Conservation (phyloP, 2,113 vertebrate genomes). For the Galeopterus variegatus region DNA sequence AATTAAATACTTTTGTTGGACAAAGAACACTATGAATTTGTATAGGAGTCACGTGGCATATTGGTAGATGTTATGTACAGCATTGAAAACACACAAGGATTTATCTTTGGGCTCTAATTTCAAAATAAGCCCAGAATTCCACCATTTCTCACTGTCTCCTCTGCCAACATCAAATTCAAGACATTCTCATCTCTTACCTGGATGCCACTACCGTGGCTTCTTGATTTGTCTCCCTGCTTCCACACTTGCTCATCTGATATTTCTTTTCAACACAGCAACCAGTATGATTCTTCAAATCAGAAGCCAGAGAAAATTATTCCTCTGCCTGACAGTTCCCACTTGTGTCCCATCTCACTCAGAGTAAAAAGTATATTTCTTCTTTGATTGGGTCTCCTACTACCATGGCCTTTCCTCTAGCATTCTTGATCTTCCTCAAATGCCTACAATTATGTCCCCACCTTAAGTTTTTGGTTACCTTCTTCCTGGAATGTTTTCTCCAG, state of each 20-base stretch:
- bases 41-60: background rate
- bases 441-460: background rate
- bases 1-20: background rate
- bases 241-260: background rate
- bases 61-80: background rate
- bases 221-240: background rate
- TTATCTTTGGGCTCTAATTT: background rate
- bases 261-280: background rate
- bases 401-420: background rate
- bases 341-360: background rate
- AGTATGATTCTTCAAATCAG: background rate
- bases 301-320: background rate
- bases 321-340: background rate
- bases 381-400: background rate
- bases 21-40: background rate
- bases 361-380: background rate
- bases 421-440: background rate
- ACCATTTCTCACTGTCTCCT: background rate
- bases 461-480: background rate
- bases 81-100: background rate
- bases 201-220: background rate
- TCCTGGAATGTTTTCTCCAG: background rate
- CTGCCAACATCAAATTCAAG: background rate
- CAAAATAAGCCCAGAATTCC: background rate
- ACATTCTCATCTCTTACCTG: background rate